A percentile compares a stretch with the other conserved stretches of the same genome.
phyloP scores from a whole-genome alignment of 64 coral and sea anemone species.

The Montipora foliosa region DNA sequence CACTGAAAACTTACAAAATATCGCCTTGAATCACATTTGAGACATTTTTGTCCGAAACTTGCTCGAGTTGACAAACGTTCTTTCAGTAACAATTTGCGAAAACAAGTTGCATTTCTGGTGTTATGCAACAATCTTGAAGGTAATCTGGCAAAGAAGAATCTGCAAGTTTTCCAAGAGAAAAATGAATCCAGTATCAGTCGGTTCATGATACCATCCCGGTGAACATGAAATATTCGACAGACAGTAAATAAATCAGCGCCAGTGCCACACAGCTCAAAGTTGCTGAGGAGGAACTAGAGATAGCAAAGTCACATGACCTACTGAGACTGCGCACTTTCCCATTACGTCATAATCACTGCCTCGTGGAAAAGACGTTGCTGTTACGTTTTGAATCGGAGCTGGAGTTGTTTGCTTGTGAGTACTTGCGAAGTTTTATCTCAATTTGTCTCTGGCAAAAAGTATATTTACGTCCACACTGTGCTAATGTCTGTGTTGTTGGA shows the following conservation, averaged over 20 bases:
- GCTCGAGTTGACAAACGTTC: background rate
- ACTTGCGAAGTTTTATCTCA: background rate
- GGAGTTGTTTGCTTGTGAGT: background rate
- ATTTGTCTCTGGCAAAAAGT: background rate
- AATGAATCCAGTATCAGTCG: background rate
- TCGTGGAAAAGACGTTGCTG: conserved; percentile 9
- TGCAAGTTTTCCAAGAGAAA: background rate
- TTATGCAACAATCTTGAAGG: conserved; percentile 18
- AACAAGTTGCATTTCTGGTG: background rate
- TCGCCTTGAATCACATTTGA: conserved; percentile 4
- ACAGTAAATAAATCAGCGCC: background rate
- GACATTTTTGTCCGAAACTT: background rate
- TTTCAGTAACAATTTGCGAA: background rate
- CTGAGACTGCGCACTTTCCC: background rate
- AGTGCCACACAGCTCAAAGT: background rate
- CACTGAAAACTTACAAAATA: background rate
- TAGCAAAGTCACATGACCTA: background rate
- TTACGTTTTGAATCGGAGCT: background rate
- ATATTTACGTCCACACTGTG: background rate
- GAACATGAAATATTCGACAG: background rate
- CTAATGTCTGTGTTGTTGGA: conserved; percentile 29
- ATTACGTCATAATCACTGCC: background rate
- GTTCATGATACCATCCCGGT: conserved; percentile 14
- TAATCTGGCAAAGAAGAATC: background rate
- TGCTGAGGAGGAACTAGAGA: background rate